Conservation (phyloP, 2,888 invertebrate genomes). For the Spisula subtruncata region DNA sequence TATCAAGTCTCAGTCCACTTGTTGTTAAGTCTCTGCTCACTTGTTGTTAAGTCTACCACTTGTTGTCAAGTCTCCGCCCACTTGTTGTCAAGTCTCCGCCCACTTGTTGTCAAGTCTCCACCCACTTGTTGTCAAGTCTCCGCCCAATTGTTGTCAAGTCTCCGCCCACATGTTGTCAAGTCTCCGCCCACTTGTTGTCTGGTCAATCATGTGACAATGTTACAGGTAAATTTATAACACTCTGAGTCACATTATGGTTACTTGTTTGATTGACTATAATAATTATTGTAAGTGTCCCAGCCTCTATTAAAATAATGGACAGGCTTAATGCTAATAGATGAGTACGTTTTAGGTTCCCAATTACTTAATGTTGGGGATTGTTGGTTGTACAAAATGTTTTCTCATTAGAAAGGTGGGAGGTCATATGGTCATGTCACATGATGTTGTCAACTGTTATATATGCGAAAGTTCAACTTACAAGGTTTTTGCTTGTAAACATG, state of each 20-base stretch:
- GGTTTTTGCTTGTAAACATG: neutral
- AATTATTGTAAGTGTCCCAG: neutral
- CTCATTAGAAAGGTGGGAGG: neutral
- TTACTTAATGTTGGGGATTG: neutral
- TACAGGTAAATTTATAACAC: slow-evolving; percentile 4
- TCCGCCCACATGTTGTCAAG: too few species aligned
- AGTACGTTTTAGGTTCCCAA: neutral
- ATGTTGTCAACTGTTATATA: neutral
- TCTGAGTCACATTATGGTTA: neutral
- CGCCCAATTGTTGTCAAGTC: too few species aligned
- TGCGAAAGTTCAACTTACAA: neutral
- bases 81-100: too few species aligned
- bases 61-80: too few species aligned
- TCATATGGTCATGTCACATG: slow-evolving; percentile 11
- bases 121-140: too few species aligned
- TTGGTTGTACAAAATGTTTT: neutral
- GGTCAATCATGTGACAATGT: neutral
- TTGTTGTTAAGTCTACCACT: too few species aligned
- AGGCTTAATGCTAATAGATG: neutral
- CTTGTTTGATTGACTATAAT: neutral
- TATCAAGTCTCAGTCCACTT: too few species aligned
- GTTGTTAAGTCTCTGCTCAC: too few species aligned
- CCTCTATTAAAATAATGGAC: neutral
- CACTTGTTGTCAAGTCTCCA: too few species aligned
- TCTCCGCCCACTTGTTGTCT: too few species aligned